A percentile compares a stretch with the other conserved stretches of the same genome.
Evolutionary conservation across 2,888 invertebrate species (phyloP).

Genomic region (Ferrisia virgata): DNA sequence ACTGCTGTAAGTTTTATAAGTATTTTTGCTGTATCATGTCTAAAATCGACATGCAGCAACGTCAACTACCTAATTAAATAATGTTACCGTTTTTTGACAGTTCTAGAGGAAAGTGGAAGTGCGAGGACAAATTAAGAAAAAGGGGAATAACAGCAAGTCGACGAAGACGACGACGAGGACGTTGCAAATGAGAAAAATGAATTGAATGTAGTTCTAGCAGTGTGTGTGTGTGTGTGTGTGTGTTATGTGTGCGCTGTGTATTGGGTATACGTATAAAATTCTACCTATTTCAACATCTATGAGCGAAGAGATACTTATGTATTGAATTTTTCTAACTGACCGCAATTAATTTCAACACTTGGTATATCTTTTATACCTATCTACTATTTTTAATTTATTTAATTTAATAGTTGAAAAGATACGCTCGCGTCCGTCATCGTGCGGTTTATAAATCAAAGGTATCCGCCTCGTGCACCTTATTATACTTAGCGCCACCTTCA

Average conservation of each 20-base stretch:
- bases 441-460: conserved; percentile 24
- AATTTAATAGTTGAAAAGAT: conserved; percentile 19
- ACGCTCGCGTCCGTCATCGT: too few species aligned
- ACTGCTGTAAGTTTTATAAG: neutral
- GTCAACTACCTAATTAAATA: conserved; percentile 4
- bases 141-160: neutral
- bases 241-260: neutral
- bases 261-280: neutral
- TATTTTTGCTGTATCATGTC: conserved; percentile 20
- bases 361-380: neutral
- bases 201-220: neutral
- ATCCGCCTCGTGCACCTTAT: neutral
- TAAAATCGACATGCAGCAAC: neutral
- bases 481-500: neutral
- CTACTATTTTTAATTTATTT: conserved; percentile 8
- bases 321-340: neutral
- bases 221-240: too few species aligned
- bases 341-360: conserved; percentile 3
- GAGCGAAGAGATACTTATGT: neutral
- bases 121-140: conserved; percentile 13
- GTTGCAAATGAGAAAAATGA: neutral
- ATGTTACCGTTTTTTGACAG: conserved; percentile 21
- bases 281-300: neutral
- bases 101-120: neutral
- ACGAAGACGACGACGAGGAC: neutral